phyloP scores from a whole-genome alignment of 1,140 invertebrate genomes.

The Parasteatoda tepidariorum region DNA sequence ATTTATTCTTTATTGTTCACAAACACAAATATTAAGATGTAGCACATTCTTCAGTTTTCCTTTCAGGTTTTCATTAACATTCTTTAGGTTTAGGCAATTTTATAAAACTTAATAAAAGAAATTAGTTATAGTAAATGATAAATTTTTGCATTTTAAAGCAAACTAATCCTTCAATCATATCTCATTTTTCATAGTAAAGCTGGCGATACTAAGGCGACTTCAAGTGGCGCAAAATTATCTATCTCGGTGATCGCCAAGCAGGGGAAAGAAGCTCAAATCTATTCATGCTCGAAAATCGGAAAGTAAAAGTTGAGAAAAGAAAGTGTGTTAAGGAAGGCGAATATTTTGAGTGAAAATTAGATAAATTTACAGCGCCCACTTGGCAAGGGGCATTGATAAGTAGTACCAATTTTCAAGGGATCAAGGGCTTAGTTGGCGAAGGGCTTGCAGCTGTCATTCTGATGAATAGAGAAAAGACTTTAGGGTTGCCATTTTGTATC shows the following conservation, averaged over 20 bases:
- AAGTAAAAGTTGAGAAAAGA: conserved; percentile 7
- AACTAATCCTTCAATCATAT: conserved; percentile 18
- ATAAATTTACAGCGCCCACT: conserved; percentile 46
- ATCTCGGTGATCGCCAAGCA: not conserved
- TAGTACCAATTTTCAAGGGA: conserved; percentile 53
- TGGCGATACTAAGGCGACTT: conserved; percentile 32
- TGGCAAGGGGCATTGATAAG: conserved; percentile 47
- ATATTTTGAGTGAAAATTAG: conserved; percentile 56
- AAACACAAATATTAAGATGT: no score
- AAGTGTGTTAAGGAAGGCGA: no score
- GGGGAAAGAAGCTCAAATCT: not conserved
- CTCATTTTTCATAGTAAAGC: conserved; percentile 49
- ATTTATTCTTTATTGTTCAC: no score
- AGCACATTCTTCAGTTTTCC: no score
- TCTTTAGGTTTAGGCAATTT: no score
- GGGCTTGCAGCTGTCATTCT: conserved; percentile 30
- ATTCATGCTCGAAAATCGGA: conserved; percentile 3
- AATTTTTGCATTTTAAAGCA: no score
- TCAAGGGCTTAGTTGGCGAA: conserved; percentile 47
- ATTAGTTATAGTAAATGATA: no score
- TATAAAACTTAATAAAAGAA: no score
- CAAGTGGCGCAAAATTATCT: not conserved
- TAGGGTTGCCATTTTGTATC: conserved; percentile 34
- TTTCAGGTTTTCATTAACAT: no score
- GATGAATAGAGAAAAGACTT: conserved; percentile 54